These are phyloP conservation scores for Poicephalus meyeri DNA, from an alignment of 2,113 vertebrate genomes.

Conservation along the genomic window DNA sequence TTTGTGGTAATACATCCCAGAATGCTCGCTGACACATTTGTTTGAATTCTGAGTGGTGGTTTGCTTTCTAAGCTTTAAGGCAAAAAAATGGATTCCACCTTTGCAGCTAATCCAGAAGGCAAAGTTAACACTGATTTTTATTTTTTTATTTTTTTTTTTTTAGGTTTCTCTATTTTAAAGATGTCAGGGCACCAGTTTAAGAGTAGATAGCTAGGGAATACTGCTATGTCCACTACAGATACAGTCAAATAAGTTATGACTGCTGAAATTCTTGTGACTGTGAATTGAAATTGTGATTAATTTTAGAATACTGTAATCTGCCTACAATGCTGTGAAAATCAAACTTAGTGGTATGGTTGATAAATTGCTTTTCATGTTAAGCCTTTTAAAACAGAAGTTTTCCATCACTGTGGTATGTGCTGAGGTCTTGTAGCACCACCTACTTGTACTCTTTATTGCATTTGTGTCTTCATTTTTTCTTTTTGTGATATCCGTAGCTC, in stretches of 20 bases:
- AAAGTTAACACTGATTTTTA: background rate
- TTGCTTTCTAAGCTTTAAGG: background rate
- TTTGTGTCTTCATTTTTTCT: slow-evolving; percentile 4
- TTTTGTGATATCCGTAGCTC: background rate
- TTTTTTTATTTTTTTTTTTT: background rate
- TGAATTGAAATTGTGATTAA: background rate
- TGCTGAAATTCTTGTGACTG: background rate
- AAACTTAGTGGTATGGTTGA: background rate
- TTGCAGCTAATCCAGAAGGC: background rate
- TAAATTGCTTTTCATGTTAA: background rate
- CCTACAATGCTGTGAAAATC: background rate
- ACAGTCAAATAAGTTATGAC: background rate
- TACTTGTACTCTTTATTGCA: background rate
- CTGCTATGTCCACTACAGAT: background rate
- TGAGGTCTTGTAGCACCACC: background rate
- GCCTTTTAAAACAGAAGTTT: background rate
- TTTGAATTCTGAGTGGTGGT: background rate
- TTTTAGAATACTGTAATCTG: slow-evolving; percentile 15
- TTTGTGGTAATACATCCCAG: background rate
- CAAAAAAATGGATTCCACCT: background rate
- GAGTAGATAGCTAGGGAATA: background rate
- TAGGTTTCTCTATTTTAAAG: background rate
- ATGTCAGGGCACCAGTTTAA: background rate
- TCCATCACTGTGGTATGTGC: background rate
- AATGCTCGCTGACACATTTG: background rate